Evolutionary conservation across 2,888 invertebrate species (phyloP), one percentile per base, ranked within the genome.

Genomic region (Spatulosminthurus flaviceps): DNA sequence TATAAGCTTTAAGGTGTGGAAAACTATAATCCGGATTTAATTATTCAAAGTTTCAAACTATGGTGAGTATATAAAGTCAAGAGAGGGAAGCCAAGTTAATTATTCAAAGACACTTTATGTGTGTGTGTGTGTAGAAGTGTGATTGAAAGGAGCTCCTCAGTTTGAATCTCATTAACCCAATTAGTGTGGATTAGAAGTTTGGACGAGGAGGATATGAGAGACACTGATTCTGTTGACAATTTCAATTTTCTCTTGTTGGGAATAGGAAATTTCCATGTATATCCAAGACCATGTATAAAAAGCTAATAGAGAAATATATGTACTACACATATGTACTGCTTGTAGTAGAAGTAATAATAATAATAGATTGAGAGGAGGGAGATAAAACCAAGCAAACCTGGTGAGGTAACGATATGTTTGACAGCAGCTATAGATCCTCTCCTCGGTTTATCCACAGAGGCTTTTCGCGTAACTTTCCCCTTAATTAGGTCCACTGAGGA

Each of bases 401-500:
- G 85, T 28, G 85, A 83, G 71, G 83, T 84, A 75, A 83, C 82
- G 78, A 83, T 84, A 71, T 82, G 82, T 77, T 83, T 85, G 60
- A 72, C 60, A 41, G 84, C 79, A 60, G 83, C 79, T n/a, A 83
- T 81, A 70, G 84, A 84, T 42, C 85, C 84, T 72, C 85, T 81
- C 77, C 85, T 78, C 41, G 82, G 80, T 79, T 85, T 85, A 72
- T 85, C 85, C 64, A 84, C 83, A 19, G 83, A 84, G 11, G 82
- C 77, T 75, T 81, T 82, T 41, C 83, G 43, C 2, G 80, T 67
- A 28, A 83, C 71, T 79, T 93, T 92, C 83, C 94, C 93, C 74
- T 85, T 86, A 72, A 94, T 94, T 0, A 94, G 93, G 88, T 95
- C 95, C 69, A 94, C 95, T 80, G 94, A 95, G 28, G 95, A 95